Conservation (phyloP, 2,797 vertebrate genomes). For the Sphenopsis melanotis region DNA sequence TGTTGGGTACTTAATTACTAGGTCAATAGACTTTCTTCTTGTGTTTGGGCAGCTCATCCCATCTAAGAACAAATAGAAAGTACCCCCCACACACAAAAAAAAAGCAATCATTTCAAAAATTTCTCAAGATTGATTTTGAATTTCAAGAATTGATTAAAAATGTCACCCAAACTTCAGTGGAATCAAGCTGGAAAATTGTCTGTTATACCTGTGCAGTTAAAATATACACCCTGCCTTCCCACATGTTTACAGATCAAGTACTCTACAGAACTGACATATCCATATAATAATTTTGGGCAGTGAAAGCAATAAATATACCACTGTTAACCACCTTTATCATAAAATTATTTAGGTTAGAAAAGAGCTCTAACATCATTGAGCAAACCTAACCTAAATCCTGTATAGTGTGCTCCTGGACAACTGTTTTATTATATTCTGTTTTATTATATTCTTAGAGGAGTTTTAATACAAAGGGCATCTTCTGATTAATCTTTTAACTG, state of each 20-base stretch:
- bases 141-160: neutral
- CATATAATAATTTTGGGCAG: neutral
- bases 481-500: neutral
- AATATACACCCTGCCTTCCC: neutral
- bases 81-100: rapidly evolving
- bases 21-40: neutral
- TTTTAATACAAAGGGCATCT: neutral
- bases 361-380: neutral
- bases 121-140: neutral
- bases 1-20: neutral
- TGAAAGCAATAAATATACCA: neutral
- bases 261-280: neutral
- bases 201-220: neutral
- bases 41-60: neutral
- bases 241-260: neutral
- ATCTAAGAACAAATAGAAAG: neutral
- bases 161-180: neutral
- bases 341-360: neutral
- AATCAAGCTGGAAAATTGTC: neutral
- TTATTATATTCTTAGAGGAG: neutral
- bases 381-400: neutral
- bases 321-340: neutral
- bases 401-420: neutral
- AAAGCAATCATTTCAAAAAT: neutral
- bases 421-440: neutral